A percentile compares a stretch with the other conserved stretches of the same genome.
phyloP scores from a whole-genome alignment of 2,113 vertebrate species.

The Myiozetetes cayanensis region DNA sequence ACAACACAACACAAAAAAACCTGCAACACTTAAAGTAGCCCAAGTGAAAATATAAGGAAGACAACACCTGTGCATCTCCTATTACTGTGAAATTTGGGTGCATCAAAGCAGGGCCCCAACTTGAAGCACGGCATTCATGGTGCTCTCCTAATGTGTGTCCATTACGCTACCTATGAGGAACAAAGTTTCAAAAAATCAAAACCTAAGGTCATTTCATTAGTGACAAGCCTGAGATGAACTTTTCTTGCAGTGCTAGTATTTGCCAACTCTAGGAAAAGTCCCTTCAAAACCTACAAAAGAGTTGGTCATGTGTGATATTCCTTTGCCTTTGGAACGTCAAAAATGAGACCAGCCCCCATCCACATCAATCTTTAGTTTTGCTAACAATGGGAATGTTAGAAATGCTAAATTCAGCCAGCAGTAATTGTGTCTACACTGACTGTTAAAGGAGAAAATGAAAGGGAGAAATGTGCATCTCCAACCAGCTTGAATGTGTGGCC shows the following conservation, averaged over 20 bases:
- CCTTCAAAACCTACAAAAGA: not conserved
- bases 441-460: not conserved
- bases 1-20: too few relatives aligned
- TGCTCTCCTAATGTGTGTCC: not conserved
- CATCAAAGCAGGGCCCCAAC: too few relatives aligned
- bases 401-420: not conserved
- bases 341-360: not conserved
- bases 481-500: not conserved
- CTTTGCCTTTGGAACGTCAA: not conserved
- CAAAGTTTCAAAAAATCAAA: not conserved
- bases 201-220: not conserved
- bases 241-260: not conserved
- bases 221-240: not conserved
- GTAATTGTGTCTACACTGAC: not conserved
- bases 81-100: fast-evolving
- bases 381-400: not conserved
- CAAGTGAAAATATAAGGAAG: not conserved
- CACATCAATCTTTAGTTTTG: not conserved
- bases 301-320: not conserved
- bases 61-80: not conserved
- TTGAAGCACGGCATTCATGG: fast-evolving
- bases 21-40: fast-evolving
- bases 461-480: not conserved
- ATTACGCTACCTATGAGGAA: not conserved
- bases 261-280: not conserved